Evolutionary conservation across 2,797 vertebrate genomes (phyloP).

Genomic region (Falco naumanni): DNA sequence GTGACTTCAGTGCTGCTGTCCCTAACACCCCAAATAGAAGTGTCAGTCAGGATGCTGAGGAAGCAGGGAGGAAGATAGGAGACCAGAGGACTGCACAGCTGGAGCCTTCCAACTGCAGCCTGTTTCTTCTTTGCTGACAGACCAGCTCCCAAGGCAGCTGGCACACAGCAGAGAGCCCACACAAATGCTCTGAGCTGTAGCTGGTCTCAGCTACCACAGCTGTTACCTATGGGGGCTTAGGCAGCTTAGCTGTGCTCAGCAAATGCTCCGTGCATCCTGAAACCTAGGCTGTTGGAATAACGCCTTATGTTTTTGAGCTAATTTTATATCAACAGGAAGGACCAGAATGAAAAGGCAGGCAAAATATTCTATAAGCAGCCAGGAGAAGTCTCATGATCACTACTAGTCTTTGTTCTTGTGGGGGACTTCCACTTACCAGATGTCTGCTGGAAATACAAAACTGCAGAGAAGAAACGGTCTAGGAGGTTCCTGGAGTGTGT

Average conservation of each 20-base stretch:
- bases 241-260: background rate
- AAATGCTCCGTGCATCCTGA: background rate
- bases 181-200: background rate
- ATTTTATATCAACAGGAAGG: background rate
- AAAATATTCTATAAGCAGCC: background rate
- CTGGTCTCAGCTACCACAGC: background rate
- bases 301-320: background rate
- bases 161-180: background rate
- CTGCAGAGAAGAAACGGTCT: background rate
- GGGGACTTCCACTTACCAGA: background rate
- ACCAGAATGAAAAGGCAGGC: background rate
- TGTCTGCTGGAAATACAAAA: background rate
- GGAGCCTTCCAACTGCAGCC: background rate
- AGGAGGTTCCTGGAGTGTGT: background rate
- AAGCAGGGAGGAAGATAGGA: background rate
- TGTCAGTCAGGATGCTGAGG: background rate
- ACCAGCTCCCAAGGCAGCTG: background rate
- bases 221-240: background rate
- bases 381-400: background rate
- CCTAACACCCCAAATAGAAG: background rate
- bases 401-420: background rate
- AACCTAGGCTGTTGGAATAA: background rate
- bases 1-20: background rate
- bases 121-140: background rate
- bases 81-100: rapidly evolving